Evolutionary conservation across 2,888 invertebrate species (phyloP), one percentile per base, ranked within the genome.

Genomic region (Caenorhabditis macrosperma): DNA sequence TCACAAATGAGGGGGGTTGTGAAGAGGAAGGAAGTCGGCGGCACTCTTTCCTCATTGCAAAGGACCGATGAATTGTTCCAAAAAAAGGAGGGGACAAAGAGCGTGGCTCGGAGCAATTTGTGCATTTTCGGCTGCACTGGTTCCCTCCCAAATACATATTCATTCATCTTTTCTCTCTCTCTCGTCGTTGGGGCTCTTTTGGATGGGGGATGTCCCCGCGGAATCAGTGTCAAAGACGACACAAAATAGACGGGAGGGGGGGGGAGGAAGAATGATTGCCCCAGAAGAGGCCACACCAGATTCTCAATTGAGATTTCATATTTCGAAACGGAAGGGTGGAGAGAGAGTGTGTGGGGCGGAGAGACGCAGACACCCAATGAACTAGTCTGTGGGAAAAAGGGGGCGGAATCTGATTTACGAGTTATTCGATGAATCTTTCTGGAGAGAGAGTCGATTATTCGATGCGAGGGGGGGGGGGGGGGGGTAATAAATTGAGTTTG

Each of bases 271-370:
- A 72, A 72, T 63, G 63, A 64, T 71, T 71, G 71, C 71, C 71
- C 61, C 55, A n/a, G 38, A 7, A 17, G 48, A 52, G 59, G 38
- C 44, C n/a, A n/a, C n/a, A 28, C 17, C 44, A 74, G 74, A 74
- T 74, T 48, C 57, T 64, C 64, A 72, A 74, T 74, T 66, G 74
- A 74, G 74, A 74, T 74, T 74, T 74, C 74, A 74, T 74, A 74
- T 63, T 60, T 38, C 6, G 33, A 54, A 30, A 17, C 28, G 30
- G 50, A 30, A n/a, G 22, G 1, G 10, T n/a, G 46, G 20, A 30
- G 41, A 71, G 28, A 71, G 61, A 54, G 60, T 59, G 38, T 10
- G 20, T 3, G 35, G 17, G 44, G 52, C 22, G 46, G 33, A 46
- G 71, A 61, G 61, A 71, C 63, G 54, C 54, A 61, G 61, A 63